phyloP scores from a whole-genome alignment of 2,113 vertebrate genomes.

The Scatophagus argus region DNA sequence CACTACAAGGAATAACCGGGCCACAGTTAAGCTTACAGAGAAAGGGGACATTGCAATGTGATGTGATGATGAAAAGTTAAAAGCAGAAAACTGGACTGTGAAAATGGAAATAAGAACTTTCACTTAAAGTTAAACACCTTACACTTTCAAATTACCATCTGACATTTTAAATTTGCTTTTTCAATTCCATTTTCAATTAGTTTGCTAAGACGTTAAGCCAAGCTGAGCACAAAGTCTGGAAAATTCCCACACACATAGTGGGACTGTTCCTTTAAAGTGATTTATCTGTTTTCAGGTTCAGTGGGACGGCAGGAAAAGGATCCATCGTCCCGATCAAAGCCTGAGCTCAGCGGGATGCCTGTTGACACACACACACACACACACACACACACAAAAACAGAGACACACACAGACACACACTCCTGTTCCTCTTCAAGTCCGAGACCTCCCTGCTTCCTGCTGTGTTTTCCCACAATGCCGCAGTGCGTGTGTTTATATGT shows the following conservation, averaged over 20 bases:
- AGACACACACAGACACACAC: neutral
- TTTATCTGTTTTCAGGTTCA: neutral
- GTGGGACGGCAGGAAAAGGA: slow-evolving; percentile 9
- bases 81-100: no score
- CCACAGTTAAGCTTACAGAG: no score
- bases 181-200: no score
- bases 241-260: neutral
- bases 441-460: neutral
- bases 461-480: slow-evolving; percentile 18
- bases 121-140: no score
- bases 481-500: slow-evolving; percentile 1
- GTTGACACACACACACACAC: slow-evolving; percentile 9
- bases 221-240: neutral
- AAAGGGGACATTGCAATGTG: no score
- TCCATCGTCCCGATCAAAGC: slow-evolving; percentile 8
- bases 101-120: no score
- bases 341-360: neutral
- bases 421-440: slow-evolving; percentile 3
- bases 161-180: no score
- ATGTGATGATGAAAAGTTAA: no score
- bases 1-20: no score
- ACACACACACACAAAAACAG: slow-evolving; percentile 6
- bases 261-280: neutral
- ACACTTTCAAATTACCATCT: no score
- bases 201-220: neutral